These are phyloP conservation scores for Atta cephalotes DNA, from an alignment of 1,140 invertebrate genomes.

Conservation along the genomic window DNA sequence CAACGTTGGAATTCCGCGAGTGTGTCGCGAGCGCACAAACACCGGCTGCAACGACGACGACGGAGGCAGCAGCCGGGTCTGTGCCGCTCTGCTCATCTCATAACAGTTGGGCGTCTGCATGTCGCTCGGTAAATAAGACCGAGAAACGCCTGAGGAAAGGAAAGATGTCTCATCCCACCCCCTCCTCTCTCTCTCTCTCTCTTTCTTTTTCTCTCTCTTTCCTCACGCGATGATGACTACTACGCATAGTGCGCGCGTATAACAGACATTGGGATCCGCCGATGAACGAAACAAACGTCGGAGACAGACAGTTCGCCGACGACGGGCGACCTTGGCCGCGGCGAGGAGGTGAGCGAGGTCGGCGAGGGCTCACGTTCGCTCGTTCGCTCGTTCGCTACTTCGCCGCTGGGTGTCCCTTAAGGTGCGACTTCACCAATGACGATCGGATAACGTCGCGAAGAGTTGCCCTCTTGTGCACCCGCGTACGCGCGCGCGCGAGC, in stretches of 20 bases:
- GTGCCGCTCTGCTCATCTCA: slow-evolving; percentile 29
- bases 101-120: slow-evolving; percentile 55
- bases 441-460: slow-evolving; percentile 33
- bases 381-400: background rate
- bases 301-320: slow-evolving; percentile 55
- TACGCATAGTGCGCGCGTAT: background rate
- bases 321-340: slow-evolving; percentile 46
- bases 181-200: background rate
- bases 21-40: slow-evolving; percentile 52
- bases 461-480: background rate
- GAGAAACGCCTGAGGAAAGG: slow-evolving; percentile 18
- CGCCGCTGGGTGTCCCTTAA: slow-evolving; percentile 50
- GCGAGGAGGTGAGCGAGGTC: slow-evolving; percentile 42
- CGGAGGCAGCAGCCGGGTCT: background rate
- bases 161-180: background rate
- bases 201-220: slow-evolving; percentile 6
- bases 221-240: slow-evolving; percentile 20
- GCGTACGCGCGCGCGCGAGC: background rate
- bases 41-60: slow-evolving; percentile 8
- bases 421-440: slow-evolving; percentile 5
- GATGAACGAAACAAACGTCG: slow-evolving; percentile 29
- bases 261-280: slow-evolving; percentile 16
- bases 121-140: slow-evolving; percentile 66
- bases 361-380: background rate
- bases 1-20: slow-evolving; percentile 60